These are phyloP conservation scores for Aphis craccivora DNA, from an alignment of 1,140 invertebrate genomes.

Conservation along the genomic window DNA sequence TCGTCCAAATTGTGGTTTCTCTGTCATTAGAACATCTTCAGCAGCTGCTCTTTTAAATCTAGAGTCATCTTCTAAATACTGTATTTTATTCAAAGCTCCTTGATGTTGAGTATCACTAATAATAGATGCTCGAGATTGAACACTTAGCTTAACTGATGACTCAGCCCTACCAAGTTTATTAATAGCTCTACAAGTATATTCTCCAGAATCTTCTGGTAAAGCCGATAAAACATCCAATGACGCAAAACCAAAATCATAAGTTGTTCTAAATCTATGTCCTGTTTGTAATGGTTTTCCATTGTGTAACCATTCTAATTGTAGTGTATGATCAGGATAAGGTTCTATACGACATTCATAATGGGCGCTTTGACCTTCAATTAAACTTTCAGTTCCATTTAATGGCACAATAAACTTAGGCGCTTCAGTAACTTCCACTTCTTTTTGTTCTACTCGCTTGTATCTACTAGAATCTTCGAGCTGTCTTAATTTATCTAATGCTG, in stretches of 20 bases:
- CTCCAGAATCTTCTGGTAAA: constrained; percentile 92
- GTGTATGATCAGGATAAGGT: constrained; percentile 91
- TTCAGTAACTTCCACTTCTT: constrained; percentile 81
- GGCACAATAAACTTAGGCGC: constrained; percentile 86
- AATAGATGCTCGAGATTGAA: constrained; percentile 84
- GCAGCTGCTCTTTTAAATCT: constrained; percentile 74
- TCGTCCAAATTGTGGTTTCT: constrained; percentile 87
- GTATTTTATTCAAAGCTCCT: constrained; percentile 89
- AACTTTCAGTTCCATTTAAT: constrained; percentile 80
- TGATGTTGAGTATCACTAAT: constrained; percentile 95
- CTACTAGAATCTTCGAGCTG: constrained; percentile 83
- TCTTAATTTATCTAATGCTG: constrained; percentile 84
- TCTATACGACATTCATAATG: constrained; percentile 97
- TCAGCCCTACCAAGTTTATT: constrained; percentile 84
- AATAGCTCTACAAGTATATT: constrained; percentile 88
- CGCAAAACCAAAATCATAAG: constrained; percentile 95
- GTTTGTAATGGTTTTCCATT: constrained; percentile 91
- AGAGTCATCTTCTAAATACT: constrained; percentile 87
- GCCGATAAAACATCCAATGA: constrained; percentile 91
- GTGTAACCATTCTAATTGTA: constrained; percentile 94
- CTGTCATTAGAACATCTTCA: constrained; percentile 78
- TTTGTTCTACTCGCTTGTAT: constrained; percentile 81
- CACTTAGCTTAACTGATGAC: constrained; percentile 81
- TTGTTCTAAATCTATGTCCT: constrained; percentile 89
- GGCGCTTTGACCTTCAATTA: constrained; percentile 87